Base-by-base conservation (phyloP, 2,113 vertebrate genomes). In the Jacana jacana region DNA sequence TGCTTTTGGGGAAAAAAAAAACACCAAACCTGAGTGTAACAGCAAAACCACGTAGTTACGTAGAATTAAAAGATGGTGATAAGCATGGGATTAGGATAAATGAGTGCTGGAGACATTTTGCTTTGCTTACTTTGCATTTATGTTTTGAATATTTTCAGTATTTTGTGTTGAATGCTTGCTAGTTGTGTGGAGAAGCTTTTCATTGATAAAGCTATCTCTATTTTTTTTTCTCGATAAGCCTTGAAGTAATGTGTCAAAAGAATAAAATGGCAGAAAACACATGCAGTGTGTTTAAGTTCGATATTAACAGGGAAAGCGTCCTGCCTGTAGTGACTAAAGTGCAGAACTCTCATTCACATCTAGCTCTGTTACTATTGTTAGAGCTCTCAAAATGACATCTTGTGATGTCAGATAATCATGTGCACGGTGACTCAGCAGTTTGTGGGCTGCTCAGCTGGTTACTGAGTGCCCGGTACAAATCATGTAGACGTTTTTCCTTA, bases 381-480 rank as follows among this genome's bases (percentile, higher is more conserved):
- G 71, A 93, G 51, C 51, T 81, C 33, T 73, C 19, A 51, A 6
- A 92, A 64, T 71, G 76, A 49, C 11, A 0, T 61, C 22, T 37
- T 39, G 22, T 81, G 60, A 54, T 63, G 49, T 58, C 37, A 63
- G 51, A 61, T 89, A 65, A 27, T 42, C 46, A 2, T 6, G 51
- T 85, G 63, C 44, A 9, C 35, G 48, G 37, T 97, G 96, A 97
- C 92, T 96, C 95, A 91, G 93, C 95, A 85, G 4, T 88, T 86
- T 89, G 42, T 23, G 51, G 65, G 69, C 64, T 58, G n/a, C 40
- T 51, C 12, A 17, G 24, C n/a, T 27, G 54, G 37, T 40, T 88
- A 0, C 39, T 39, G 42, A 4, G 7, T 78, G 51, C 49, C 12
- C 28, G 7, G 18, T n/a, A 12, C 30, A 14, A 4, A 0, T 35